Evolutionary conservation across 2,797 vertebrate species (phyloP).

Genomic region (Phalloptychus januarius): DNA sequence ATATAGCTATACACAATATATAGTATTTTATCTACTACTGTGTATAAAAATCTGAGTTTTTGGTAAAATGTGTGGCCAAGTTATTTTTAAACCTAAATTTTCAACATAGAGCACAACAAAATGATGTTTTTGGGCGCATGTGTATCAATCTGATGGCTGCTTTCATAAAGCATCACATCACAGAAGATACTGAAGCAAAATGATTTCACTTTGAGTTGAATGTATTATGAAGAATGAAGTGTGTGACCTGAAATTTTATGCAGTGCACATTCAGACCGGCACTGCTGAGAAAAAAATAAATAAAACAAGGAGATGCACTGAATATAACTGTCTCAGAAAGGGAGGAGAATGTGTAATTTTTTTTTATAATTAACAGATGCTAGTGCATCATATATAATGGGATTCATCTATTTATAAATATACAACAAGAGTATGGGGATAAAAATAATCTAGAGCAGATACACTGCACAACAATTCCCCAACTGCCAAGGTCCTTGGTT

Average conservation of each 20-base stretch:
- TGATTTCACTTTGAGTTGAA: slow-evolving; percentile 58
- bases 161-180: slow-evolving; percentile 39
- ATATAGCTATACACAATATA: too few relatives aligned
- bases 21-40: too few relatives aligned
- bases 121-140: not conserved
- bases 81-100: not conserved
- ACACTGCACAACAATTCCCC: not conserved
- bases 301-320: slow-evolving; percentile 3
- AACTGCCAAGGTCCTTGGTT: slow-evolving; percentile 11
- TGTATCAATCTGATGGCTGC: slow-evolving; percentile 17
- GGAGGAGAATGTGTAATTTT: slow-evolving; percentile 2
- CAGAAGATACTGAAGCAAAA: slow-evolving; percentile 51
- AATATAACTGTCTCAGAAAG: slow-evolving; percentile 2
- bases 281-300: slow-evolving; percentile 37
- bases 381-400: not conserved
- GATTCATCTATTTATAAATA: not conserved
- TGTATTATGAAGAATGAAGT: slow-evolving; percentile 65
- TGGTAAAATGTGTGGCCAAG: not conserved
- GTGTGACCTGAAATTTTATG: slow-evolving; percentile 67
- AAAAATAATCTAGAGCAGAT: slow-evolving; percentile 1
- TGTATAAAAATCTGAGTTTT: too few relatives aligned
- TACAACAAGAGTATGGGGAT: not conserved
- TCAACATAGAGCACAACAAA: not conserved
- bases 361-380: slow-evolving; percentile 5
- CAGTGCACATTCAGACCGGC: slow-evolving; percentile 36